Evolutionary conservation across 2,797 vertebrate genomes (phyloP).

Genomic region (Rhinogobio ventralis): DNA sequence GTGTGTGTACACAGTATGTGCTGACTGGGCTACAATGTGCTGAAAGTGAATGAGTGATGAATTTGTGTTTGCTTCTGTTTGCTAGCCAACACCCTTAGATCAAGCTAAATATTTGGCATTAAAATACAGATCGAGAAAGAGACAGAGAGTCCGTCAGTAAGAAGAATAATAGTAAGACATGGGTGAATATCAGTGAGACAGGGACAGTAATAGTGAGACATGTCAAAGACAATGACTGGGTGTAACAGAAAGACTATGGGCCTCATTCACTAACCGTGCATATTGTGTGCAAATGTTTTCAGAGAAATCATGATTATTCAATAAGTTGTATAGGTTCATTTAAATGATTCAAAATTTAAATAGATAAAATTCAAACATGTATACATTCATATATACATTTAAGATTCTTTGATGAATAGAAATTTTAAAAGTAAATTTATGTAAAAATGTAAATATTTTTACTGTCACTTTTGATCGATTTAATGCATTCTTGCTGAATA

Average conservation of each 20-base stretch:
- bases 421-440: no score
- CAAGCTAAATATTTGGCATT: constrained; percentile 20
- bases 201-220: not conserved
- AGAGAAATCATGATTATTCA: not conserved
- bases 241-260: not conserved
- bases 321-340: not conserved
- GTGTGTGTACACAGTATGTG: not conserved
- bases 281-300: not conserved
- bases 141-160: not conserved
- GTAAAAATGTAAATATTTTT: no score
- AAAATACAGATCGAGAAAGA: not conserved
- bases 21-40: constrained; percentile 11
- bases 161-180: not conserved
- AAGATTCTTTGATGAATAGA: no score
- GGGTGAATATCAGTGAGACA: not conserved
- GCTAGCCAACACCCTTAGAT: constrained; percentile 40
- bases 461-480: not conserved
- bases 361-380: no score
- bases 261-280: not conserved
- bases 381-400: no score
- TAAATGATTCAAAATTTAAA: not conserved
- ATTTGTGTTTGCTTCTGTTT: constrained; percentile 1
- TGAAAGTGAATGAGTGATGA: not conserved
- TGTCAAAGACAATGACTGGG: not conserved
- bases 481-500: not conserved